phyloP scores from a whole-genome alignment of 2,113 vertebrate species.

The Turdus rufiventris region DNA sequence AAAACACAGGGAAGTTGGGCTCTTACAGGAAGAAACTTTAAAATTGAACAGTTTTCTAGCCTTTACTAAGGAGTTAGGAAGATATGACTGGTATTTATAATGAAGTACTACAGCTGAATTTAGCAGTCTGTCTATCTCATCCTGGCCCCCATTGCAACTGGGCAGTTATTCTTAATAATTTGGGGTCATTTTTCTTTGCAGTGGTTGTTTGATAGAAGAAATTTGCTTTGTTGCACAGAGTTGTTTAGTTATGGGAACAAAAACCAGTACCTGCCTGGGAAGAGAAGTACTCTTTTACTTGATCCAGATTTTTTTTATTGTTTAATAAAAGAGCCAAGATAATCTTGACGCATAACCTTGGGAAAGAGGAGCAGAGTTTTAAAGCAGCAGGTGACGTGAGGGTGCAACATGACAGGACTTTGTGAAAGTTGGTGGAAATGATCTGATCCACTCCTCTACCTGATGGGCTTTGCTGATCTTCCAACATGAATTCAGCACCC shows the following conservation, averaged over 20 bases:
- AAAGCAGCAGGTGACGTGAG: not conserved
- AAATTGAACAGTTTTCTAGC: not conserved
- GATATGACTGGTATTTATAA: not conserved
- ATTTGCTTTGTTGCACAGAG: not conserved
- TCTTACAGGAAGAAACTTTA: not conserved
- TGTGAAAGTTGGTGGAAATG: not conserved
- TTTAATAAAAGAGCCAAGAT: not conserved
- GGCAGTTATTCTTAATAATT: not conserved
- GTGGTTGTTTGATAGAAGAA: not conserved
- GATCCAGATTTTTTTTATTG: not conserved
- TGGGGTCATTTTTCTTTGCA: not conserved
- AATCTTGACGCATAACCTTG: not conserved
- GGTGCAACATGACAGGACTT: not conserved
- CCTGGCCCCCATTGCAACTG: not conserved
- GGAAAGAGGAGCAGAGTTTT: not conserved
- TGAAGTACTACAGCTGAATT: not conserved
- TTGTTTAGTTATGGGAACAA: not conserved
- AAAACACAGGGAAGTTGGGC: not conserved
- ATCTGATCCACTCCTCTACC: not conserved
- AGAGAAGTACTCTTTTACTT: not conserved
- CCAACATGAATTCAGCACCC: not conserved
- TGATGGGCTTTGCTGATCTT: not conserved
- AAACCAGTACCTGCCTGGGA: not conserved
- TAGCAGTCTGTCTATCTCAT: not conserved
- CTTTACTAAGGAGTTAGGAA: not conserved